Evolutionary conservation across 1,140 invertebrate genomes (phyloP), one percentile per base, ranked within the genome.

Genomic region (Drosophila pandora): DNA sequence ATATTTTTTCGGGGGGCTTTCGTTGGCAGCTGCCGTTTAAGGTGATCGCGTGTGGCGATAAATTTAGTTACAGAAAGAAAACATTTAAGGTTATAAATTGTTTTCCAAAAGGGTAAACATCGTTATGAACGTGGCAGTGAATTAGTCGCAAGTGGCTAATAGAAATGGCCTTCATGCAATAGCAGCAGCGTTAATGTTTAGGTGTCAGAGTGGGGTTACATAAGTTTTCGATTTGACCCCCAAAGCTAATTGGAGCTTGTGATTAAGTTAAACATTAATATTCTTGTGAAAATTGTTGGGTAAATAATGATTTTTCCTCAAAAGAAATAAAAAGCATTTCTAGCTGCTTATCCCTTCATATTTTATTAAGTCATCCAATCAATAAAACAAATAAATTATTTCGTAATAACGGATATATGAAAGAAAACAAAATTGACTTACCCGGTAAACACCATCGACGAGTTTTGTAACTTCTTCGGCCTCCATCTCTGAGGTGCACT

Each of bases 391-490:
- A 60, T 39, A 62, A 23, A 2, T 12, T n/a, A 32, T 41, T 25
- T 30, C 22, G 13, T 32, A 21, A 63, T 52, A 28, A 17, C 6
- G 2, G 13, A 34, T 10, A 21, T 5, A 32, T 45, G 17, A 45
- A 17, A 32, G 25, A 28, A 13, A 30, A 7, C 10, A 21, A 48
- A 22, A 41, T 52, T 32, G 37, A 88, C 93, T 94, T 93, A 97
- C 96, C 95, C 97, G 96, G 92, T 97, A 97, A 85, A 97, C 96
- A 81, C 96, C 96, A 93, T 97, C 96, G 75, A 97, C 96, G 78
- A 97, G 95, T 93, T 96, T 96, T 81, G 96, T 97, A 76, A 97
- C 95, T 93, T 97, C 96, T 92, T 97, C 96, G 78, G 96, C 96
- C 93, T 97, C 96, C 96, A 97, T 97, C 68, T 58, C 37, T 62